Base-by-base conservation (phyloP, 2,797 vertebrate genomes). In the Myoxocephalus aenaeus region DNA sequence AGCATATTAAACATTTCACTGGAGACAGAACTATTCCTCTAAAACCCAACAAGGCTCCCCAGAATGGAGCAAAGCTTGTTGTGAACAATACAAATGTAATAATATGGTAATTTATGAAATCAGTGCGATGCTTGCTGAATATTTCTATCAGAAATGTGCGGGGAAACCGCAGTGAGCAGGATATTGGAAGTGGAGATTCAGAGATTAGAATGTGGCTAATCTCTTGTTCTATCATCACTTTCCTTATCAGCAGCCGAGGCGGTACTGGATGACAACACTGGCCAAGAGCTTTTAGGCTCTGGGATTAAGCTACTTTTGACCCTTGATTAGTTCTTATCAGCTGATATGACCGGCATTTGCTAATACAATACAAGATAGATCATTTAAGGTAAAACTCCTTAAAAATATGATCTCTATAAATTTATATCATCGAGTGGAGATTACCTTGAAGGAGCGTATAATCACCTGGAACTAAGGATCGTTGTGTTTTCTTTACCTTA, bases 161-260 rank as follows among this genome's bases (percentile, higher is more conserved):
- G 46, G 14, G 42, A 42, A 48, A 48, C 14, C 4, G 40, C 40
- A 48, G 44, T 20, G 44, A 48, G 44, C 44, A 48, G 44, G 17
- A 18, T 48, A 48, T 48, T 48, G 36, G 29, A 65, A 22, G 25
- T 34, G 12, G 20, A 54, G 58, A 57, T 71, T 46, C 57, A 58
- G 22, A 73, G 70, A 51, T 65, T 36, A 61, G 17, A 38, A 25
- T 1, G n/a, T 22, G 38, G 18, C 25, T 68, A 58, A 67, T 79
- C 42, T 46, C 4, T 27, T 46, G 15, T 51, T 63, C 22, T 53
- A 38, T 61, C 56, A 15, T 54, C 58, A 38, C 40, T 40, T 62
- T 81, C 29, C 48, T 25, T 51, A 48, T 34, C 54, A 65, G 38
- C 46, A 80, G 51, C 13, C 17, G 14, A 18, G 20, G 65, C 25